phyloP scores from a whole-genome alignment of 2,888 invertebrate species.

The Heterodera filipjevi region DNA sequence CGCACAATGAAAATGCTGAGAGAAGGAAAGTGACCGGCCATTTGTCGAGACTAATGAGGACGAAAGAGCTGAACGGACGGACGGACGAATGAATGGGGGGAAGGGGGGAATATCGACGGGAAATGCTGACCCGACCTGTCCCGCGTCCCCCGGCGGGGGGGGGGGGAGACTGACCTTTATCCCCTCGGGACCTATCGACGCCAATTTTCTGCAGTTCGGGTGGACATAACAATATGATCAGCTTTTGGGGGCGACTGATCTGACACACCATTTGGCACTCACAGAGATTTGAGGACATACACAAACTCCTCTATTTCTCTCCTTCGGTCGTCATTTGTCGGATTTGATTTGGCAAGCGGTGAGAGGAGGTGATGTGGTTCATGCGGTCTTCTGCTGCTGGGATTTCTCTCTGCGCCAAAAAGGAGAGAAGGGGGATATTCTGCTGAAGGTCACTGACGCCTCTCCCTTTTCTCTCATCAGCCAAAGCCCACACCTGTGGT shows the following conservation, averaged over 20 bases:
- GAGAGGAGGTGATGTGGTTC: not conserved
- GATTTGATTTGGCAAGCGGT: not conserved
- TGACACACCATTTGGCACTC: not conserved
- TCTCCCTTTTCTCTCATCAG: not conserved
- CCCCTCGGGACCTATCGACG: not conserved
- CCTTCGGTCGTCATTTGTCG: not conserved
- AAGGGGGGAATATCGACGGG: not conserved
- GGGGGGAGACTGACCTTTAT: not conserved
- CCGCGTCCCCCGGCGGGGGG: too few species aligned
- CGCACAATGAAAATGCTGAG: not conserved
- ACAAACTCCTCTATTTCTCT: not conserved
- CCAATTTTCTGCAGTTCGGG: not conserved
- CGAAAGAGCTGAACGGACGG: not conserved
- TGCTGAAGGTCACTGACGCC: too few species aligned
- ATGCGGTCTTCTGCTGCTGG: not conserved
- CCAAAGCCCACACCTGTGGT: constrained; percentile 5
- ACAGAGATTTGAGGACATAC: not conserved
- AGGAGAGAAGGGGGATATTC: not conserved
- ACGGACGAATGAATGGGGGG: not conserved
- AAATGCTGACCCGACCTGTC: not conserved
- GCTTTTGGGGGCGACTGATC: not conserved
- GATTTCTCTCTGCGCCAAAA: not conserved
- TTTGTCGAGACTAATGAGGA: not conserved
- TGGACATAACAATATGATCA: not conserved
- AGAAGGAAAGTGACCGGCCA: not conserved